These are phyloP conservation scores for Caenorhabditis becei DNA, from an alignment of 2,888 invertebrate species.

Conservation along the genomic window DNA sequence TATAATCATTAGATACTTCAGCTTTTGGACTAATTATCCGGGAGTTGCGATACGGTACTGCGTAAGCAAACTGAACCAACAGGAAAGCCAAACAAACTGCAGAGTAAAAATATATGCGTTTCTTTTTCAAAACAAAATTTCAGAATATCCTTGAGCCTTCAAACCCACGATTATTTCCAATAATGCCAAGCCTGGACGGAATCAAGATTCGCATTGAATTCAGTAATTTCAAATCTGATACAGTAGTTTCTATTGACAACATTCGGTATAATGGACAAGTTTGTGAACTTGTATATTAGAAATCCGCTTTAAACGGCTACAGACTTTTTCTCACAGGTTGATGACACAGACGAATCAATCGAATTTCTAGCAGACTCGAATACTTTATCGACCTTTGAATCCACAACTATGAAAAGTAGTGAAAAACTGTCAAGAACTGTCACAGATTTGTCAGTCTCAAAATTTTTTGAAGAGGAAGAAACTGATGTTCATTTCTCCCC, in stretches of 20 bases:
- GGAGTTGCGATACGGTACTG: conserved; percentile 71
- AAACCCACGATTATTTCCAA: conserved; percentile 64
- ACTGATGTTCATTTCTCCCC: neutral
- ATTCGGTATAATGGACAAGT: conserved; percentile 76
- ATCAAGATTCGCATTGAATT: conserved; percentile 74
- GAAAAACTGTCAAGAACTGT: neutral
- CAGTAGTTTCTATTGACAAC: conserved; percentile 75
- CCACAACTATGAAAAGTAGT: too few species aligned
- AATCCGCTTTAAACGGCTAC: neutral
- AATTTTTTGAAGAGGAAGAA: conserved; percentile 44
- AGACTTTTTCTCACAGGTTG: neutral
- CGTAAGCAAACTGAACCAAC: conserved; percentile 39
- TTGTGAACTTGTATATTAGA: conserved; percentile 78
- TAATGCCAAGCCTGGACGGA: conserved; percentile 70
- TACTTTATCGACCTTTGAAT: too few species aligned
- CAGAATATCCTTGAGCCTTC: conserved; percentile 36
- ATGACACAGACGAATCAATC: too few species aligned
- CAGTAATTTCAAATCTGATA: conserved; percentile 64
- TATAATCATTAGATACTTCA: too few species aligned
- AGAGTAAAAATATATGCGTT: neutral
- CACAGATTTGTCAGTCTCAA: neutral
- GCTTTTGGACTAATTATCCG: conserved; percentile 76
- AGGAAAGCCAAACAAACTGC: neutral
- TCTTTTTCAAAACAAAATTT: neutral
- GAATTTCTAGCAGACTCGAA: too few species aligned